Conservation (phyloP, 2,113 vertebrate genomes). For the Clarias gariepinus region DNA sequence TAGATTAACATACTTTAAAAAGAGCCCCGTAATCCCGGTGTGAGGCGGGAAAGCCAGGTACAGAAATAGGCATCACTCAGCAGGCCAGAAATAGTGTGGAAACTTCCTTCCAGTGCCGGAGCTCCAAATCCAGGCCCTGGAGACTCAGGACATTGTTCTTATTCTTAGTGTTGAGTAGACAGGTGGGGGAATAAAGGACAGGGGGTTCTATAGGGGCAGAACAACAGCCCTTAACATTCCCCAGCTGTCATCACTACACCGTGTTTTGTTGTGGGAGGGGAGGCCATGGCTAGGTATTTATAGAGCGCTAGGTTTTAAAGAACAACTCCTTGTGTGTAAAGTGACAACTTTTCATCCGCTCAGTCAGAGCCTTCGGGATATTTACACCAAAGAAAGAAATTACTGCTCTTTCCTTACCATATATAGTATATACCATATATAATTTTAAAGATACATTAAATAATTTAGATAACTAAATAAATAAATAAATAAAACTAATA, state of each 20-base stretch:
- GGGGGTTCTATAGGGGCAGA: background rate
- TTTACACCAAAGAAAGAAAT: conserved; percentile 1
- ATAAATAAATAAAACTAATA: no score
- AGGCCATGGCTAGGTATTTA: conserved; percentile 36
- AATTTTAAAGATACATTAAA: no score
- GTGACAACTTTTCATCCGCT: conserved; percentile 19
- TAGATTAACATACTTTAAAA: background rate
- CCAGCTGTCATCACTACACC: conserved; percentile 48
- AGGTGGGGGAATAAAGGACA: conserved; percentile 39
- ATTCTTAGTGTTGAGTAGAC: conserved; percentile 54
- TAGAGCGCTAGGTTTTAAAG: conserved; percentile 37
- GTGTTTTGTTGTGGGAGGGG: conserved; percentile 43
- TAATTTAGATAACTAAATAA: no score
- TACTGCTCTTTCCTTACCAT: background rate
- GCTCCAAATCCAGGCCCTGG: conserved; percentile 55
- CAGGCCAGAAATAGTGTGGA: conserved; percentile 66
- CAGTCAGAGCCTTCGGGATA: conserved; percentile 2
- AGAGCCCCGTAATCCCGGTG: background rate
- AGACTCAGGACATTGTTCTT: conserved; percentile 58
- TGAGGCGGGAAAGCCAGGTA: conserved; percentile 14
- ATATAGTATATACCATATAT: no score
- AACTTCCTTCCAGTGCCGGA: conserved; percentile 68
- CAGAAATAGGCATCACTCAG: conserved; percentile 13
- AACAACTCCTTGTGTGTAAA: conserved; percentile 15
- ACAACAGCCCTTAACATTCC: conserved; percentile 36